A percentile compares a stretch with the other conserved stretches of the same genome.
Conservation (phyloP, 2,113 vertebrate species). For the Carassius auratus region DNA sequence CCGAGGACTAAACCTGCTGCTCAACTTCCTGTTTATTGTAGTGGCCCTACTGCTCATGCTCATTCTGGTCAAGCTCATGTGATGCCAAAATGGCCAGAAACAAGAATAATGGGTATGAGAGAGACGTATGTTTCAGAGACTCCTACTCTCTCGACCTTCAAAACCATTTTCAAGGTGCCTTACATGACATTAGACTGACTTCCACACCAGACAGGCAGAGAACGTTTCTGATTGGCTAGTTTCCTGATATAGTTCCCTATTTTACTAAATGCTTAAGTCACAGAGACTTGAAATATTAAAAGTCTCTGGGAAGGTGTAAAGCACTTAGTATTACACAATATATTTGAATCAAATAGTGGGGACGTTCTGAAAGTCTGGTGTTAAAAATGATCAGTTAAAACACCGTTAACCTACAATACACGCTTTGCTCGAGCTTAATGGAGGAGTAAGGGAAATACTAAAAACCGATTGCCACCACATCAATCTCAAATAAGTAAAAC, state of each 20-base stretch:
- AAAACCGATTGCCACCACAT: too few relatives aligned
- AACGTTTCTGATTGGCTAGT: neutral
- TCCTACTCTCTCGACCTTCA: neutral
- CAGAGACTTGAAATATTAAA: neutral
- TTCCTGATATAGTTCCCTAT: neutral
- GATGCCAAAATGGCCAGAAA: conserved; percentile 50
- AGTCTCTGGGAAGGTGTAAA: neutral
- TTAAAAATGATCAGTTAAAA: too few relatives aligned
- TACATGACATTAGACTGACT: neutral
- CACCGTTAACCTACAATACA: neutral
- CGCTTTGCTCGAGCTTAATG: neutral
- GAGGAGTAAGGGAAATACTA: neutral
- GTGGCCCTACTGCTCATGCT: conserved; percentile 78
- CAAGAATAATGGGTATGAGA: neutral
- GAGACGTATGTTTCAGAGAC: neutral
- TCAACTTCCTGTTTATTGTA: conserved; percentile 81
- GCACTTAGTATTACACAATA: neutral
- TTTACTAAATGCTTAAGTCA: neutral
- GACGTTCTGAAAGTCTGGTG: neutral
- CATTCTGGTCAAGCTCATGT: conserved; percentile 81
- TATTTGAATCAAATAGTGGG: neutral
- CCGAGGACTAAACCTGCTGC: conserved; percentile 78
- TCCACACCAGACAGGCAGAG: neutral
- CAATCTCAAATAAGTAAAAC: too few relatives aligned
- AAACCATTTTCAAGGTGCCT: neutral